These are phyloP conservation scores for Avahi laniger DNA, from an alignment of 2,797 vertebrate genomes.

Conservation along the genomic window DNA sequence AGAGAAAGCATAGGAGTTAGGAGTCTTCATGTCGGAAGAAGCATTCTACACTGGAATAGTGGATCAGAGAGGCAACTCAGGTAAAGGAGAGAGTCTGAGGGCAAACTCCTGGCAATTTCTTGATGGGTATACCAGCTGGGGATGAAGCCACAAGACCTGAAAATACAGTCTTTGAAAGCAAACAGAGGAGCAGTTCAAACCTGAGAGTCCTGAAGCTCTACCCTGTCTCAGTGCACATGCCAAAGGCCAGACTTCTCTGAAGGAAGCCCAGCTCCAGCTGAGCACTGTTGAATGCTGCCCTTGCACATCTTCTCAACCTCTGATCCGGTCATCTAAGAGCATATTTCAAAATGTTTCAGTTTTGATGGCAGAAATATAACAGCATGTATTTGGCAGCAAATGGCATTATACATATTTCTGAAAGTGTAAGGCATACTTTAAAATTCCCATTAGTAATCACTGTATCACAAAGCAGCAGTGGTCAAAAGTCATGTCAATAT, in stretches of 20 bases:
- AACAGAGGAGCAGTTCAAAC: background rate
- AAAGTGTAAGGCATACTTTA: background rate
- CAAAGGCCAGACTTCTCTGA: rapidly evolving
- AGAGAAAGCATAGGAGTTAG: background rate
- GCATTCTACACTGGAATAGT: background rate
- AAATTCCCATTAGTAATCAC: background rate
- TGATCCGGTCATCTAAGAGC: background rate
- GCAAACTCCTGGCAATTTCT: background rate
- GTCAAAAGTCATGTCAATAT: background rate
- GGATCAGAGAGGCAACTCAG: background rate
- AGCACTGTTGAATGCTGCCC: background rate
- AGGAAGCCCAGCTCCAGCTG: background rate
- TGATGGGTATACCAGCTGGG: no score
- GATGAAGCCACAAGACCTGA: background rate
- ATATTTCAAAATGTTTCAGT: background rate
- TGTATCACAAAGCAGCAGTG: background rate
- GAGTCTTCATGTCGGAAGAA: background rate
- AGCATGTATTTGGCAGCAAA: background rate
- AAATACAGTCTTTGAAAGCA: background rate
- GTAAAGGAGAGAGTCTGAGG: background rate
- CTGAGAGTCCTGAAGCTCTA: background rate
- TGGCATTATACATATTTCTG: background rate
- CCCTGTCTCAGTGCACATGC: rapidly evolving
- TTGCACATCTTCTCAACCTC: background rate
- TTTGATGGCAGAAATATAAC: background rate